Base-by-base conservation (phyloP, 2,797 vertebrate species). In the Eupleurogrammus muticus region DNA sequence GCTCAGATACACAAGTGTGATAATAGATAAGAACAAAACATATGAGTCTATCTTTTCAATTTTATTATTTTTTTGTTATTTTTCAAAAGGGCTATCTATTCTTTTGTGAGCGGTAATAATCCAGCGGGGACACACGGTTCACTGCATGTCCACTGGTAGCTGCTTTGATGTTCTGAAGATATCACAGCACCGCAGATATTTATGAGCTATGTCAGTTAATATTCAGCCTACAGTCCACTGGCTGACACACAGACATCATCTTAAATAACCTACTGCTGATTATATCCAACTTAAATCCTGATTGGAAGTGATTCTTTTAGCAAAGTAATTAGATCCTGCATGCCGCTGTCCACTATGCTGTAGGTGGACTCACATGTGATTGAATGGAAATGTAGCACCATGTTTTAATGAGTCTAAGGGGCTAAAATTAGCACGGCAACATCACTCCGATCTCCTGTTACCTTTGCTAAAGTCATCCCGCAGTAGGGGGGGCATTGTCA, bases 341-440 rank as follows among this genome's bases (percentile, higher is more conserved):
- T 50, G 60, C 44, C 7, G 57, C 38, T 24, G 53, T 73, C 58
- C 72, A 51, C 44, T 76, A n/a, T n/a, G n/a, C n/a, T 28, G 73
- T 66, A 57, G 79, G 63, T 66, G 73, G 74, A 79, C 70, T 57
- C 55, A 13, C 55, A 62, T 76, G 73, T 84, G 77, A 75, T 57
- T 70, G 79, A 85, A 80, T 44, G 52, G 78, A 87, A 87, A 92
- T 84, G 82, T 58, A 84, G 90, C 75, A 85, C 82, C 35, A 6
- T 0, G 23, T 84, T 74, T 80, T 89, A 90, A 86, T 87, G 80
- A 89, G 81, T 63, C 66, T 66, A 21, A 79, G 72, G 58, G 74
- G 75, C 81, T 90, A 88, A 90, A 89, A 87, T 90, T 92, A 91
- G 87, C 84, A 55, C 13, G 0, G 38, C 69, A 47, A 71, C 83